Conservation (phyloP, 1,140 invertebrate species). For the Callitettix versicolor region DNA sequence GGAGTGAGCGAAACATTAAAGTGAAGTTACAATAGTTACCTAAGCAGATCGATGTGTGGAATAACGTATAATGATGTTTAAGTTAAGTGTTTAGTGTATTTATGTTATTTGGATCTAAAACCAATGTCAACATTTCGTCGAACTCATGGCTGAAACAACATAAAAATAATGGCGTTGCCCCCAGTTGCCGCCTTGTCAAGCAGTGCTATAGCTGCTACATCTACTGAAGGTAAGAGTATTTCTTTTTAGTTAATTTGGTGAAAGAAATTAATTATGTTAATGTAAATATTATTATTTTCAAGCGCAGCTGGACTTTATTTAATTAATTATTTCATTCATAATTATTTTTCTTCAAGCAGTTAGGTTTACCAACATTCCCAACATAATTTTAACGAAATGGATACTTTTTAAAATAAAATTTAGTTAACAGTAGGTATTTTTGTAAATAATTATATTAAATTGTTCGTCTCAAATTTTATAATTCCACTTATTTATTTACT, state of each 20-base stretch:
- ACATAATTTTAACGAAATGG: no score
- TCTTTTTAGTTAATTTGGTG: no score
- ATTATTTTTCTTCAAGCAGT: no score
- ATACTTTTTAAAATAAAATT: no score
- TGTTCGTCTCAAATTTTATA: no score
- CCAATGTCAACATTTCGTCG: constrained; percentile 1
- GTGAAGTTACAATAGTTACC: neutral
- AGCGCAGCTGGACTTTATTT: neutral
- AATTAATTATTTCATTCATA: no score
- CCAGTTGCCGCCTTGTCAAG: constrained; percentile 19
- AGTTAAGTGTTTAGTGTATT: neutral
- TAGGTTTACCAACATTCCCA: no score
- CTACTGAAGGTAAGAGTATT: constrained; percentile 12
- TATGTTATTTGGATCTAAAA: neutral
- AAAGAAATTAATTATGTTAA: no score
- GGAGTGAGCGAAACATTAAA: neutral
- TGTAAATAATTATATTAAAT: no score
- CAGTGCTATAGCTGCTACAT: constrained; percentile 17
- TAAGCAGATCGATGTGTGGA: neutral
- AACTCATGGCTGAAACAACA: constrained; percentile 14
- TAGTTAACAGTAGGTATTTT: no score
- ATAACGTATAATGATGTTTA: neutral
- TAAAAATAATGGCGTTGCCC: constrained; percentile 21
- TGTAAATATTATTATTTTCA: neutral
- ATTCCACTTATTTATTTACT: no score